These are phyloP conservation scores for Phycodurus eques DNA, from an alignment of 2,113 vertebrate species.

Conservation along the genomic window DNA sequence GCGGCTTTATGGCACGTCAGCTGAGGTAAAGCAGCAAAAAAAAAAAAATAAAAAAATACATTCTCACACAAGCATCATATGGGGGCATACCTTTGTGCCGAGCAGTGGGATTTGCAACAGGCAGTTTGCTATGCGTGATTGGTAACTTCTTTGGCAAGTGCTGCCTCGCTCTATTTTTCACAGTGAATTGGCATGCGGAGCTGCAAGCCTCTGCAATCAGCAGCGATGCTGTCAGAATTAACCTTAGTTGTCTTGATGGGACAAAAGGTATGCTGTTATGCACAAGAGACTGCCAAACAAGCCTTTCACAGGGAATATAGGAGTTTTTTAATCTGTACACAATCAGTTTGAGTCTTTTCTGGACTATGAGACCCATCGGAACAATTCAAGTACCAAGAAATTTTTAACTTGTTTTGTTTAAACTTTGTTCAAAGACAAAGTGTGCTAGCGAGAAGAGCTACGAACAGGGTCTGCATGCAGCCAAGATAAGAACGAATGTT, in stretches of 20 bases:
- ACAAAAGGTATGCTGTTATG: conserved; percentile 29
- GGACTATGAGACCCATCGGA: conserved; percentile 14
- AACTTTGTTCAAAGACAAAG: conserved; percentile 7
- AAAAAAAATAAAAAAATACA: neutral
- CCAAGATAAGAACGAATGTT: no score
- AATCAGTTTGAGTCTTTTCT: conserved; percentile 19
- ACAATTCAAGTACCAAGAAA: conserved; percentile 16
- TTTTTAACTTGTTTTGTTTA: conserved; percentile 17
- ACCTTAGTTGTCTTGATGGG: conserved; percentile 48
- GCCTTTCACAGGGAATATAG: conserved; percentile 6
- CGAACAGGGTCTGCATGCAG: no score
- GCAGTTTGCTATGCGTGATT: conserved; percentile 61
- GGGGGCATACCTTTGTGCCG: conserved; percentile 28
- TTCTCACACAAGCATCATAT: conserved; percentile 17
- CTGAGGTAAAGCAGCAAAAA: conserved; percentile 34
- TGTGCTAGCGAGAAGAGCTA: no score
- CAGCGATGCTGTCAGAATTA: conserved; percentile 37
- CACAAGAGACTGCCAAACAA: conserved; percentile 31
- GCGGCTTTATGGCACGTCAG: conserved; percentile 22
- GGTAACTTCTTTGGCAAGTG: conserved; percentile 59
- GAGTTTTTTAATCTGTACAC: conserved; percentile 13
- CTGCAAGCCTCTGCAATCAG: conserved; percentile 44
- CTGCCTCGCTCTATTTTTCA: conserved; percentile 51
- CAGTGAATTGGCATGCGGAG: conserved; percentile 52
- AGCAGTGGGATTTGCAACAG: conserved; percentile 45